Evolutionary conservation across 2,113 vertebrate genomes (phyloP).

Genomic region (Emydura subglobosa): DNA sequence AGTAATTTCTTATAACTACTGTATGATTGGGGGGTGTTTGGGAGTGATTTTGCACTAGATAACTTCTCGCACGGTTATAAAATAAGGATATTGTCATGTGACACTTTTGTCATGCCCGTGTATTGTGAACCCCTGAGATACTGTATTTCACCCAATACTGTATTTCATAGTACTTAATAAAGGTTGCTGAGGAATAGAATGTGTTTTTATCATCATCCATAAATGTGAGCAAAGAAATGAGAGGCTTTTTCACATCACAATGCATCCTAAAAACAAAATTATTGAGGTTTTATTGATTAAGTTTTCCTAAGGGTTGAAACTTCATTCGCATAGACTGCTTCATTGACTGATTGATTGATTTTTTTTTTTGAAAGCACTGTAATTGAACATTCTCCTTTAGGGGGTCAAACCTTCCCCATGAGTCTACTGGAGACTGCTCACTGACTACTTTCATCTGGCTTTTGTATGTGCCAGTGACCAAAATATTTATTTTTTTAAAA

Average conservation of each 20-base stretch:
- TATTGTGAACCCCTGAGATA: background rate
- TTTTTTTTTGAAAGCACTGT: background rate
- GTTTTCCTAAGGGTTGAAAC: constrained; percentile 15
- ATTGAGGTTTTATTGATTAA: constrained; percentile 4
- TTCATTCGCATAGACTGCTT: background rate
- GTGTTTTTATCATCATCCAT: background rate
- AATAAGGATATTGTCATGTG: background rate
- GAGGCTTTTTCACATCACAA: background rate
- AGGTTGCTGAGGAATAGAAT: background rate
- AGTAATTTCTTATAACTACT: background rate
- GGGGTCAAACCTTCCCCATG: background rate
- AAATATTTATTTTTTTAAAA: background rate
- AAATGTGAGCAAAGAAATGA: background rate
- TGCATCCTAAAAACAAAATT: background rate
- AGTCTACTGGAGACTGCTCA: background rate
- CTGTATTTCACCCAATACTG: background rate
- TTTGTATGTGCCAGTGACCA: background rate
- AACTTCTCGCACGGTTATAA: background rate
- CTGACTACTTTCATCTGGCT: background rate
- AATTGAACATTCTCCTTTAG: background rate
- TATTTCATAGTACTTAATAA: background rate
- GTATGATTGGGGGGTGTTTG: background rate
- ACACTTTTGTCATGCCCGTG: background rate
- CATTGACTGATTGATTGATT: constrained; percentile 13
- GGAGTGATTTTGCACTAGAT: background rate